These are phyloP conservation scores for Lagria hirta DNA, from an alignment of 2,888 invertebrate genomes.

Conservation along the genomic window DNA sequence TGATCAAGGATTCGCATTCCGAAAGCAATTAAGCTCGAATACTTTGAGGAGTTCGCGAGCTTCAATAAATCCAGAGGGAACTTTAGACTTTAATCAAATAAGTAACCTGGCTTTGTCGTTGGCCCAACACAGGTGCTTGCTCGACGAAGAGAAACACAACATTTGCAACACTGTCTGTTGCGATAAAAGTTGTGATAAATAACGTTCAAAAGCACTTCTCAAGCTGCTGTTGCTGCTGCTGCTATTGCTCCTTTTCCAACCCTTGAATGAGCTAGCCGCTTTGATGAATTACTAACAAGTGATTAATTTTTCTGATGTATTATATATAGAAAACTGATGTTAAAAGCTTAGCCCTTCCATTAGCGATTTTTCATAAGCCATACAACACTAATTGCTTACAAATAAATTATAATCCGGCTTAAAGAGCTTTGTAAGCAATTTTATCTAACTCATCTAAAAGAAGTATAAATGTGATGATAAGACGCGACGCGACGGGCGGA, in stretches of 20 bases:
- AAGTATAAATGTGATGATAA: no score
- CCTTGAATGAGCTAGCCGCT: slow-evolving; percentile 7
- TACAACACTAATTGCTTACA: neutral
- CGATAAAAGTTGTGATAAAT: slow-evolving; percentile 33
- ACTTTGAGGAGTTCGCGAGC: slow-evolving; percentile 33
- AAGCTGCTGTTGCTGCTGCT: no score
- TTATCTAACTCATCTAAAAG: no score
- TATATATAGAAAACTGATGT: slow-evolving; percentile 11
- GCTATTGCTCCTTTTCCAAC: slow-evolving; percentile 1
- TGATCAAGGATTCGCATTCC: slow-evolving; percentile 25
- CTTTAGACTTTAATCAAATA: slow-evolving; percentile 40
- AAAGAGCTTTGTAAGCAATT: neutral
- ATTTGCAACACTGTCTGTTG: slow-evolving; percentile 33
- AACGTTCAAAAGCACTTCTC: slow-evolving; percentile 21
- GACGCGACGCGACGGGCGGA: no score
- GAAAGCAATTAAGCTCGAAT: slow-evolving; percentile 26
- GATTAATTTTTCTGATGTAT: slow-evolving; percentile 19
- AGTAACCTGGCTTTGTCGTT: slow-evolving; percentile 37
- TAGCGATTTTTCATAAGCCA: slow-evolving; percentile 4
- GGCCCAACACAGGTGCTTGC: slow-evolving; percentile 35
- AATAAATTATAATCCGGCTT: slow-evolving; percentile 2
- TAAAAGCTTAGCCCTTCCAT: slow-evolving; percentile 7
- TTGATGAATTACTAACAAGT: slow-evolving; percentile 22
- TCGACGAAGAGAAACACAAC: slow-evolving; percentile 29
- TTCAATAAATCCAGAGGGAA: slow-evolving; percentile 35